These are phyloP conservation scores for Scytalopus superciliaris DNA, from an alignment of 2,113 vertebrate genomes.

Conservation along the genomic window DNA sequence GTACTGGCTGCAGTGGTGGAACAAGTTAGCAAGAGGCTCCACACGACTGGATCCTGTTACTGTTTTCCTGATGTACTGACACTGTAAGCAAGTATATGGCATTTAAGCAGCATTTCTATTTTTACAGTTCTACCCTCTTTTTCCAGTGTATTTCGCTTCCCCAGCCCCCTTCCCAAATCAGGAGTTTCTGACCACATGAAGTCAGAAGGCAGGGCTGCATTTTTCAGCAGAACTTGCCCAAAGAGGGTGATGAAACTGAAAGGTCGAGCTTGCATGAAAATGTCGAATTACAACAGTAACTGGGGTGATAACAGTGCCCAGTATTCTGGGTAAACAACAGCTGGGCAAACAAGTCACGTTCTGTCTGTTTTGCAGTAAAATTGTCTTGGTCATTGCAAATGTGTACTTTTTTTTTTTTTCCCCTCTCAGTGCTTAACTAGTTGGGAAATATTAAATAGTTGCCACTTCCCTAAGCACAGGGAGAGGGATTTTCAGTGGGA, in stretches of 20 bases:
- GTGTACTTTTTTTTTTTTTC: not conserved
- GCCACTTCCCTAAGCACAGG: not conserved
- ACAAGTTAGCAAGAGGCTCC: slow-evolving; percentile 63
- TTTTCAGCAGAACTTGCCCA: not conserved
- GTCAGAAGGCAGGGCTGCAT: not conserved
- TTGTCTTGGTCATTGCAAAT: slow-evolving; percentile 9
- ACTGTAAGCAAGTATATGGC: slow-evolving; percentile 31
- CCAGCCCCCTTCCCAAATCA: not conserved
- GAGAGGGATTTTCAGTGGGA: slow-evolving; percentile 8
- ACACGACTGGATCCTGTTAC: slow-evolving; percentile 47
- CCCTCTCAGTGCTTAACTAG: not conserved
- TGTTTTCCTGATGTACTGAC: slow-evolving; percentile 36
- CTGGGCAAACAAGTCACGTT: slow-evolving; percentile 56
- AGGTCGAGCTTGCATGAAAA: slow-evolving; percentile 8
- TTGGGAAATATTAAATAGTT: not conserved
- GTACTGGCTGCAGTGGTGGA: slow-evolving; percentile 43
- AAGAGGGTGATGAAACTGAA: slow-evolving; percentile 16
- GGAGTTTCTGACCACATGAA: not conserved
- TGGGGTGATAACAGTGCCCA: not conserved
- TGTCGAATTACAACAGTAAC: not conserved
- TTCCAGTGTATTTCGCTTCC: slow-evolving; percentile 5
- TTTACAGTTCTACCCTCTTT: slow-evolving; percentile 11
- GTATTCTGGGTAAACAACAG: slow-evolving; percentile 50
- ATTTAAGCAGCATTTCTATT: slow-evolving; percentile 37
- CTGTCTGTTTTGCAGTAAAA: slow-evolving; percentile 46